Conservation (phyloP, 2,888 invertebrate species). For the Lymantria dispar region DNA sequence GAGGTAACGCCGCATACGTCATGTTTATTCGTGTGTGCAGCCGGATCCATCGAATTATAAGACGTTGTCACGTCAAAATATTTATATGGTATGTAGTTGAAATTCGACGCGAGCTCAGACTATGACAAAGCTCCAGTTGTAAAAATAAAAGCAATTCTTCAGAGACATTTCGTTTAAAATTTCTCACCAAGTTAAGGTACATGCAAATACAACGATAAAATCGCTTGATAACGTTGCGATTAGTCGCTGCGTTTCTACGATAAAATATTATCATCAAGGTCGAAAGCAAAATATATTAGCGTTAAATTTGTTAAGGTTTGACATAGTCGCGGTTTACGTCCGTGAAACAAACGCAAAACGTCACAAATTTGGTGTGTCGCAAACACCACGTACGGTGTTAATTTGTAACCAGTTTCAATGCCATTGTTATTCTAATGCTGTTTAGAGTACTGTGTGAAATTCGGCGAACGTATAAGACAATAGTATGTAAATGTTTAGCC, state of each 20-base stretch:
- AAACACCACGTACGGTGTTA: conserved; percentile 18
- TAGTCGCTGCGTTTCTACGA: neutral
- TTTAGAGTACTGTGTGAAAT: conserved; percentile 12
- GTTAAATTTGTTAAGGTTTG: conserved; percentile 16
- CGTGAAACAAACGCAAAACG: conserved; percentile 7
- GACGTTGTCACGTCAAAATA: too few species aligned
- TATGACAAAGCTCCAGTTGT: too few species aligned
- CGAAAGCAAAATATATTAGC: conserved; percentile 10
- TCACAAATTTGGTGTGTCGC: conserved; percentile 10
- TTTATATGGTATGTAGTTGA: too few species aligned
- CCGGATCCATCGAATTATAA: too few species aligned
- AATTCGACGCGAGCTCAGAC: too few species aligned
- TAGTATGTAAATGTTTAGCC: neutral
- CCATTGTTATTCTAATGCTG: conserved; percentile 37
- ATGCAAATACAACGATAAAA: too few species aligned
- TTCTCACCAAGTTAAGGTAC: too few species aligned
- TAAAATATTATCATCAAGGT: conserved; percentile 10
- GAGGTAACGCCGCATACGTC: too few species aligned
- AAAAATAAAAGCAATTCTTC: too few species aligned
- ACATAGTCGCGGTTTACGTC: conserved; percentile 7
- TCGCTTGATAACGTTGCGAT: neutral
- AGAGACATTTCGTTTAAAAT: too few species aligned
- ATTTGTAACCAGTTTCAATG: conserved; percentile 29
- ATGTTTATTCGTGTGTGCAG: too few species aligned
- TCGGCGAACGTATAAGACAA: conserved; percentile 8